Conservation (phyloP, 1,140 invertebrate species). For the Doryteuthis pealeii region DNA sequence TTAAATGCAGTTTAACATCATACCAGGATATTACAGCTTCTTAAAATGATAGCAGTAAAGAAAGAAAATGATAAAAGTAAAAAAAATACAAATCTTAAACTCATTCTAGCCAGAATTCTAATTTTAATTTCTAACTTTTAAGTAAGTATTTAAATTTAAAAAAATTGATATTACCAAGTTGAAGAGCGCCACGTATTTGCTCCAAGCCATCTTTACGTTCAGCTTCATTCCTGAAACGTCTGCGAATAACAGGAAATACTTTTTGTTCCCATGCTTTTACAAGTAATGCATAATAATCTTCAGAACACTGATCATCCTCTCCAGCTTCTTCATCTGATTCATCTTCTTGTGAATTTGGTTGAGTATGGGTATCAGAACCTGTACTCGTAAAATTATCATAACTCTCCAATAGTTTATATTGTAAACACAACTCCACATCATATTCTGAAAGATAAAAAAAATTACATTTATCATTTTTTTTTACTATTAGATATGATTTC, state of each 20-base stretch:
- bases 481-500: too few species aligned
- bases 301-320: slow-evolving; percentile 44
- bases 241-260: slow-evolving; percentile 60
- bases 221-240: slow-evolving; percentile 60
- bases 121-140: background rate
- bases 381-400: slow-evolving; percentile 52
- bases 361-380: slow-evolving; percentile 40
- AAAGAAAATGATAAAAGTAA: too few species aligned
- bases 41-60: too few species aligned
- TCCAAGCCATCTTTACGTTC: slow-evolving; percentile 61
- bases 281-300: slow-evolving; percentile 59
- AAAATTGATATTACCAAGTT: slow-evolving; percentile 42
- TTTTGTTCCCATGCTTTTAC: slow-evolving; percentile 62
- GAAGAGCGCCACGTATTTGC: slow-evolving; percentile 60
- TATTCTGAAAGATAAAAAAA: slow-evolving; percentile 48
- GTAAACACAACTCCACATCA: slow-evolving; percentile 42
- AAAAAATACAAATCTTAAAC: too few species aligned
- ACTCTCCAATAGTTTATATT: slow-evolving; percentile 51
- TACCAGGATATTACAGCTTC: too few species aligned
- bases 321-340: slow-evolving; percentile 52
- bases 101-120: too few species aligned
- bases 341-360: slow-evolving; percentile 39
- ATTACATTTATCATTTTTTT: slow-evolving; percentile 51
- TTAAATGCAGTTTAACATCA: too few species aligned
- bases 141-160: too few species aligned